Evolutionary conservation across 2,888 invertebrate genomes (phyloP), one percentile per base, ranked within the genome.

Genomic region (Andricus quercusramuli): DNA sequence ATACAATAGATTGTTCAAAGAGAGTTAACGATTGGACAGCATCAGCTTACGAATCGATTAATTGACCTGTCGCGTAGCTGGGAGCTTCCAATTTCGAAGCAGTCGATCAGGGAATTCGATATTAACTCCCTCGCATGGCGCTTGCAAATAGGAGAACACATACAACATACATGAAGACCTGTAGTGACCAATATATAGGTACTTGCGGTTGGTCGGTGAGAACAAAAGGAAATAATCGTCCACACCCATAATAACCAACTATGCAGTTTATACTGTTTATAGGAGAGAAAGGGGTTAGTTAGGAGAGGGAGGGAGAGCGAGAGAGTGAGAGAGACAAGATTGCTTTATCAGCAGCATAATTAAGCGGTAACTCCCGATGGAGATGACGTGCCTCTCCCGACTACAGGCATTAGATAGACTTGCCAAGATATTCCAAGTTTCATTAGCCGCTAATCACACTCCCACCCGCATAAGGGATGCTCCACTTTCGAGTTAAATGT

Each of bases 401-500:
- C 68, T 47, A 17, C 79, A 70, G 62, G 77, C 76, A 78, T 83
- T 82, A 81, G 80, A 87, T 82, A 85, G 84, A 86, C 87, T 87
- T 84, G 85, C 85, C 84, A 85, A 86, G 85, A 87, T 88, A 88
- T 82, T 87, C 86, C 79, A 87, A 89, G 87, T 88, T 88, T 86
- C 87, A 89, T 90, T 89, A 88, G 84, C 83, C 83, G 82, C 86
- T 89, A 89, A 89, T 88, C 87, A 86, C 78, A 70, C 77, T 79
- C 47, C 41, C 67, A 13, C 47, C 17, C 47, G 25, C 47, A 11
- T 56, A 41, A 17, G 25, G 20, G 44, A 29, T 70, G 51, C 70
- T 70, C 70, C 47, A 70, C 25, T 68, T 68, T 22, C 15, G 25
- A 68, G 44, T 68, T 22, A 22, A 56, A 56, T n/a, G 15, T 32